Base-by-base conservation (phyloP, 2,888 invertebrate species). In the Tetragnatha montana region DNA sequence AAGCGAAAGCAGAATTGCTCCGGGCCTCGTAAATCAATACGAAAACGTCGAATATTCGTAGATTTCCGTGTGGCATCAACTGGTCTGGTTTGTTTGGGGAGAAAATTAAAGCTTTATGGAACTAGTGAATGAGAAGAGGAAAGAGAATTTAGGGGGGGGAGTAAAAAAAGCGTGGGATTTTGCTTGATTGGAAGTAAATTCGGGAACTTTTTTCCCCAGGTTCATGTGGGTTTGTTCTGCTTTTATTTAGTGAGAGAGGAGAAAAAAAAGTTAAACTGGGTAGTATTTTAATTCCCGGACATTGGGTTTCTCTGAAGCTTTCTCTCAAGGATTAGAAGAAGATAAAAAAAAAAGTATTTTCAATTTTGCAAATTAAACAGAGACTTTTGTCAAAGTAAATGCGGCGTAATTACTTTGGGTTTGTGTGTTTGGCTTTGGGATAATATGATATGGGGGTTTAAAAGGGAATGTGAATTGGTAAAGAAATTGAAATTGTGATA, bases 51-150 rank as follows among this genome's bases (percentile, higher is more conserved):
- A 81, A 87, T 81, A 87, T 87, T 81, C 69, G 75, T 68, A 68
- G 68, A 81, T 81, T 87, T 81, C 49, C 81, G 80, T 69, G n/a
- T n/a, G 2, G 50, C 78, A 85, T 79, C 85, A 85, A 85, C 78
- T 79, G 22, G 71, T 85, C 71, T 47, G 14, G 71, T 79, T 71
- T 85, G 70, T 85, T 85, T 85, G 79, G 75, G 49, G 49, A 85
- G 78, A 51, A 85, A 85, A 85, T 85, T 85, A 85, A 79, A 85
- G 78, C 84, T 84, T 85, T 85, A 79, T 71, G 73, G 85, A 85
- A 79, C 78, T 76, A 68, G 69, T 19, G 84, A 69, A 83, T 84
- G 49, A 75, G 47, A 21, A 17, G n/a, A 19, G 74, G 82, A 8
- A 35, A 68, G 47, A 19, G 84, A 49, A 83, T 76, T n/a, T 22